Evolutionary conservation across 1,140 invertebrate species (phyloP).

Genomic region (Euwallacea similis): DNA sequence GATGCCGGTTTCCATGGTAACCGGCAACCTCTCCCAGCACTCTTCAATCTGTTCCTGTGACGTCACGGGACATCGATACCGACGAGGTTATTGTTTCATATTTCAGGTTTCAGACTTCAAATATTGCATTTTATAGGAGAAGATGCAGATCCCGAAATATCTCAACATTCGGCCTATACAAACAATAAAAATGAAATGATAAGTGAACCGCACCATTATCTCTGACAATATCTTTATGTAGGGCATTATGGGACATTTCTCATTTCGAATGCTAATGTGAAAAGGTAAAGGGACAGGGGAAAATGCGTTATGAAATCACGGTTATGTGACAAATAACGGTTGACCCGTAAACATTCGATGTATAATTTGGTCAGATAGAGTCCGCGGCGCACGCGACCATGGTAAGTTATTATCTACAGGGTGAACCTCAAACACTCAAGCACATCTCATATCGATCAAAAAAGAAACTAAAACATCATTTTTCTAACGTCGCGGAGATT

Average conservation of each 20-base stretch:
- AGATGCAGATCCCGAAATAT: too few relatives aligned
- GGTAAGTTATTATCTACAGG: constrained; percentile 25
- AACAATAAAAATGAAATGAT: constrained; percentile 24
- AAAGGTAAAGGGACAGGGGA: constrained; percentile 28
- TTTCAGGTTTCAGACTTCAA: background rate
- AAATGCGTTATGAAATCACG: constrained; percentile 51
- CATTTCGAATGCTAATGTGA: constrained; percentile 33
- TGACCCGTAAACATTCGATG: constrained; percentile 50
- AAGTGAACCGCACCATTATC: constrained; percentile 28
- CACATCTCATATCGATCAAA: too few relatives aligned
- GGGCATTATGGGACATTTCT: constrained; percentile 35
- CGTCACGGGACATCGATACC: constrained; percentile 31
- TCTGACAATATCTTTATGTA: constrained; percentile 35
- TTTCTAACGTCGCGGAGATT: too few relatives aligned
- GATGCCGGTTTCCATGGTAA: constrained; percentile 31
- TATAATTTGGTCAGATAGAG: constrained; percentile 50
- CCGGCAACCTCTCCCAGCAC: constrained; percentile 28
- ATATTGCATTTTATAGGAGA: too few relatives aligned
- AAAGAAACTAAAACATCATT: too few relatives aligned
- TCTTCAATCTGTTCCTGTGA: constrained; percentile 33
- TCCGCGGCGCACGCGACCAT: constrained; percentile 37
- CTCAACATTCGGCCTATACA: constrained; percentile 7
- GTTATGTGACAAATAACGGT: constrained; percentile 51
- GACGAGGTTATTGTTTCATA: background rate
- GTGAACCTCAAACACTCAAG: background rate